phyloP scores from a whole-genome alignment of 2,888 invertebrate species.

The Latrodectus hesperus region DNA sequence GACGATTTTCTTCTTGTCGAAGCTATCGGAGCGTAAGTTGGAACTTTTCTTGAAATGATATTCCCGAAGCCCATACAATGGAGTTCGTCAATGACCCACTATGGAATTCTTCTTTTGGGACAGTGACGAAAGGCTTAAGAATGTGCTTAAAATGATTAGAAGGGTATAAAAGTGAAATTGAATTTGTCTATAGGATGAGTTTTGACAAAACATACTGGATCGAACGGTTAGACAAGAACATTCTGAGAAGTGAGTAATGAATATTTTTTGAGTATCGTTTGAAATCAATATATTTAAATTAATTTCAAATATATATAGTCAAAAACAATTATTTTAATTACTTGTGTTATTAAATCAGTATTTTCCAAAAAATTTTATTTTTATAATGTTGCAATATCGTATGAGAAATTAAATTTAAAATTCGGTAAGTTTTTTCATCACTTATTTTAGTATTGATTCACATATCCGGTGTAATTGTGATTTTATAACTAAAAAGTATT shows the following conservation, averaged over 20 bases:
- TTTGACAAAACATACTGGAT: not conserved
- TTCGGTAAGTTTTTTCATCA: too few species aligned
- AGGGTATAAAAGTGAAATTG: constrained; percentile 47
- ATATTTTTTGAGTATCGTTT: not conserved
- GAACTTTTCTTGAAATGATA: not conserved
- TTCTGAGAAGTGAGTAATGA: not conserved
- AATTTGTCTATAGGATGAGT: not conserved
- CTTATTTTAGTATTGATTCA: too few species aligned
- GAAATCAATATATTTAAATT: too few species aligned
- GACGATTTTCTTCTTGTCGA: constrained; percentile 1
- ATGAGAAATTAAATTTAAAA: too few species aligned
- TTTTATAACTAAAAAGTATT: too few species aligned
- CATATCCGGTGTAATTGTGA: too few species aligned
- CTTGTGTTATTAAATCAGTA: too few species aligned
- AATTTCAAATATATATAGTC: too few species aligned
- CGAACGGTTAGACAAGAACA: not conserved
- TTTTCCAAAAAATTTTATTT: too few species aligned
- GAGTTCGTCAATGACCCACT: constrained; percentile 58
- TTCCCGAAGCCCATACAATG: not conserved
- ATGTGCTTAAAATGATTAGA: constrained; percentile 17
- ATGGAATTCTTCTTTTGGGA: constrained; percentile 23
- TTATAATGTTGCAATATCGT: too few species aligned
- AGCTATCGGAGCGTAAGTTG: constrained; percentile 13
- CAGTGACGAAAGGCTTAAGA: constrained; percentile 20
- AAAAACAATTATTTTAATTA: too few species aligned